Base-by-base conservation (phyloP, 1,140 invertebrate species). In the Popillia japonica region DNA sequence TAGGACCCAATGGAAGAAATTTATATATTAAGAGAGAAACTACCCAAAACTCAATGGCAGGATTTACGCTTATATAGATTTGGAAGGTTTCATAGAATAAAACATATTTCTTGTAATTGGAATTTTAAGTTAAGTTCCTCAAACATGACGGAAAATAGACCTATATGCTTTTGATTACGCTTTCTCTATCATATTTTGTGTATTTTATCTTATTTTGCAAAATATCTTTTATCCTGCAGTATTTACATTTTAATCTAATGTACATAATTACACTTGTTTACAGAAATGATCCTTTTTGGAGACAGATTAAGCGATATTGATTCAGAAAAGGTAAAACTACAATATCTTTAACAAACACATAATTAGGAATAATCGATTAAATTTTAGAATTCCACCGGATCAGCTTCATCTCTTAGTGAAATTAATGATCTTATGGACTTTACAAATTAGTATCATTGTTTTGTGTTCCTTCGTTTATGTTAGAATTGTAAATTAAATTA, bases 391-490 rank as follows among this genome's bases (percentile, higher is more conserved):
- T 68, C 61, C 20, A 10, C 61, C 11, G 61, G 22, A 23, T 68
- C 61, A 11, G 42, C 40, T 75, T 48, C 48, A 40, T 75, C 44
- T 40, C 76, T 61, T 59, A 77, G 68, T 73, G 42, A 72, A 23
- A 76, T 78, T 34, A 68, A 72, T 48, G 80, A 81, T 76, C 79
- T 79, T n/a, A 72, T 77, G 76, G 78, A 78, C 40, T 78, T 79
- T 40, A 74, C 74, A 55, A 44, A 76, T 48, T 76, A 76, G 22
- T 55, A 6, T 55, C 2, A 17, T 55, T 55, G 17, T 17, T 55
- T 55, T 55, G 11, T n/a, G 14, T 55, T 55, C 14, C 27, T 34
- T 55, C 14, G 1, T 55, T 55, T 55, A 55, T 55, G 17, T 55
- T 17, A 55, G 17, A 55, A 55, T 17, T 3, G 8, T 44, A 55